Base-by-base conservation (phyloP, 2,797 vertebrate genomes). In the Passerculus sandwichensis region DNA sequence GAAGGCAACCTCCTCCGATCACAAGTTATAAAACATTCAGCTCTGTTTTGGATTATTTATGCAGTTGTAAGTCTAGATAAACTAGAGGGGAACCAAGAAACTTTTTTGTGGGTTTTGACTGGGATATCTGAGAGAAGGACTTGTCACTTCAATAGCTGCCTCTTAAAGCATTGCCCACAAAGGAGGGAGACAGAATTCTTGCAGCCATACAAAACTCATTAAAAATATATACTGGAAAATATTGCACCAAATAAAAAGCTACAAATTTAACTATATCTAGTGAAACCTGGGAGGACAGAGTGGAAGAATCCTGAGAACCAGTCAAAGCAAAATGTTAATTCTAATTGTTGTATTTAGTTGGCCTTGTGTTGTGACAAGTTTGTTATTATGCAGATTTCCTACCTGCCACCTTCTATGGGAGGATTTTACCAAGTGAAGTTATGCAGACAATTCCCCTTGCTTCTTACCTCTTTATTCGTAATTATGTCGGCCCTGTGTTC, bases 311-410 rank as follows among this genome's bases (percentile, higher is more conserved):
- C 91, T 91, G 91, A 91, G 90, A 96, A 95, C 21, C 18, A 75
- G 90, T 92, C 92, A 96, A 82, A 85, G 86, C 40, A 81, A 96
- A 97, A 97, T 91, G 93, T 93, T 97, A 91, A 96, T 97, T 97
- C 94, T 98, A 97, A 96, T 97, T 97, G 95, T 95, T 97, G 69
- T 50, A 38, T 91, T 59, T 83, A 88, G 93, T 82, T 94, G 94
- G 88, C 97, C 97, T 98, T 97, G 96, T 97, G 94, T 94, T 93
- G 77, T 97, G 97, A 97, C 97, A 97, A 91, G 91, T 94, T 95
- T 98, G 97, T 96, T 98, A 98, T 92, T 96, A 92, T 50, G 80
- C 98, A 98, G 98, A 96, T 97, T 97, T 97, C 97, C 95, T 92
- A 93, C 83, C 97, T 98, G 98, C 97, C 97, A 97, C 84, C 84